phyloP scores from a whole-genome alignment of 2,888 invertebrate species.

The Charanyca ferruginea region DNA sequence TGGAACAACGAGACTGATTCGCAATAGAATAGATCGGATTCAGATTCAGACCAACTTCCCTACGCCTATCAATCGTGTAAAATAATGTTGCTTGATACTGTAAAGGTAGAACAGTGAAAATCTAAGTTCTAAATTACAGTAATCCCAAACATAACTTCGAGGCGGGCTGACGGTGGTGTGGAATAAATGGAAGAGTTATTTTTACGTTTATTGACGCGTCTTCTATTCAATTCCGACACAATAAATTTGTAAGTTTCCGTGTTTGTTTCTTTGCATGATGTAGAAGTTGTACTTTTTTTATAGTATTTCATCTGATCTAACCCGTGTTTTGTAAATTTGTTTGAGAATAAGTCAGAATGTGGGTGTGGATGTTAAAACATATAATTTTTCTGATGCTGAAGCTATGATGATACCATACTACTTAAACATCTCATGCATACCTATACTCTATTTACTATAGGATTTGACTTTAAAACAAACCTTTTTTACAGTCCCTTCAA shows the following conservation, averaged over 20 bases:
- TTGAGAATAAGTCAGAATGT: too few relatives aligned
- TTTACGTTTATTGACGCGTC: conserved; percentile 7
- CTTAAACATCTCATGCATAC: too few relatives aligned
- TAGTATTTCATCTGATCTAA: background rate
- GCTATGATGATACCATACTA: too few relatives aligned
- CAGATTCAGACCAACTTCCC: background rate
- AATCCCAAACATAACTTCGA: background rate
- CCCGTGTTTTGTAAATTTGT: background rate
- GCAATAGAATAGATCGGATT: too few relatives aligned
- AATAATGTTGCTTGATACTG: conserved; percentile 14
- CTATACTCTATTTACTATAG: too few relatives aligned
- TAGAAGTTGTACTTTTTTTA: background rate
- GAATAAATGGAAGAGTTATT: conserved; percentile 32
- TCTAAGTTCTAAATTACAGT: background rate
- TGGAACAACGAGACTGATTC: conserved; percentile 19
- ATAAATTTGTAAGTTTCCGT: conserved; percentile 33
- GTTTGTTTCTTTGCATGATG: background rate
- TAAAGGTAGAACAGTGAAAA: conserved; percentile 15
- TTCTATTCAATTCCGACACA: conserved; percentile 16
- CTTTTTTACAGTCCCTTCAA: too few relatives aligned
- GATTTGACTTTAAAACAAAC: too few relatives aligned
- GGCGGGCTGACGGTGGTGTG: background rate
- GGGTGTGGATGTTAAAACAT: too few relatives aligned
- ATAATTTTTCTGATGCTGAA: background rate
- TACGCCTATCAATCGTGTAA: conserved; percentile 2